Evolutionary conservation across 64 coral and sea anemone genomes (phyloP), one percentile per base, ranked within the genome.

Genomic region (Montipora cactus): DNA sequence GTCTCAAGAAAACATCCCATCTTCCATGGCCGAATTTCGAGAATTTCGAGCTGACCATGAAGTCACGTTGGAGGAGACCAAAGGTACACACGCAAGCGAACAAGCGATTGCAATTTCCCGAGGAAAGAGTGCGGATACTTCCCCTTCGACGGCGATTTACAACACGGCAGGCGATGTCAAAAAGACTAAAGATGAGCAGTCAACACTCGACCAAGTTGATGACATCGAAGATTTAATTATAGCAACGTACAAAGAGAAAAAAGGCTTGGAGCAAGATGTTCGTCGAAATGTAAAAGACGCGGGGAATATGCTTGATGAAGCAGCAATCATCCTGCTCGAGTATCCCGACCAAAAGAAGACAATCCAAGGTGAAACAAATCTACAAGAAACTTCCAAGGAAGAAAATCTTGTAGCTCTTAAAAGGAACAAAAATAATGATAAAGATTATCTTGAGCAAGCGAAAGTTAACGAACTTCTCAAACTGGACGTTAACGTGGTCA

Each of bases 401-500:
- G 64, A 72, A 47, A 46, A 22, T 3, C 44, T 46, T 3, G 19
- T 50, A 3, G 62, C 46, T 4, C 6, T 69, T 2, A 19, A 8
- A 21, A 64, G 61, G 9, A 0, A 64, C 4, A 12, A 3, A 11
- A n/a, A 71, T 0, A 70, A 51, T 1, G 22, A 71, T 23, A 57
- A 57, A 57, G 82, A 52, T 5, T 49, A 50, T 86, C 64, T 50
- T 20, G 3, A 71, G 11, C 45, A 86, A 19, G 37, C 44, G 22
- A 37, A 84, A 86, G 18, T 86, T 44, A n/a, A 86, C 7, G 82
- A 86, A 46, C 67, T 86, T 72, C 82, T 86, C 4, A 84, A 84
- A 84, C 81, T 48, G 6, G 45, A 70, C 16, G 1, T 72, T 8
- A 45, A 68, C 16, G 61, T 21, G 67, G n/a, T 3, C 0, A 18